Base-by-base conservation (phyloP, 1,140 invertebrate genomes). In the Sitodiplosis mosellana region DNA sequence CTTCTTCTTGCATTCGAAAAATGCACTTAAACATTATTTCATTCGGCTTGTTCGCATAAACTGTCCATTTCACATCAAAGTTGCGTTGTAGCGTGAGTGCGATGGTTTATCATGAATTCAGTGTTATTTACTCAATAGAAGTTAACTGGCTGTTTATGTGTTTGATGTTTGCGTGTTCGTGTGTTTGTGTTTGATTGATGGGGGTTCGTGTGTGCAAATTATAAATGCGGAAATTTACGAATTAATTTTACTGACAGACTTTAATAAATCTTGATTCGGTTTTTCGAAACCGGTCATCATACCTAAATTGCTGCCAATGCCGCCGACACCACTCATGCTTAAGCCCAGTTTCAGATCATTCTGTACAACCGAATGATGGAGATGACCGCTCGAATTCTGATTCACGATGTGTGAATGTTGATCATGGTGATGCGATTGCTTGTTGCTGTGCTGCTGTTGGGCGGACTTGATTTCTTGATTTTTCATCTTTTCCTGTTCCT, bases 401-500 rank as follows among this genome's bases (percentile, higher is more conserved):
- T 63, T 60, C 49, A 70, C 67, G 58, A 71, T 71, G 45, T 61
- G 63, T 60, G 60, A 54, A 56, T 65, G 67, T 69, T 70, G 57
- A 65, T 71, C 64, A 56, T 65, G 67, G 68, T 70, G 57, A 61
- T 68, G 58, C 56, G 52, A 66, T 55, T 44, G 65, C 53, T 49
- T 66, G 55, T 53, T 67, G 52, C 20, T 67, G 63, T 68, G 69
- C 55, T 78, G 77, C 62, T 83, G 72, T 62, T 83, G 81, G 48
- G 79, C 78, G 61, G 83, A 81, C 64, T 85, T 86, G 66, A 84
- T 81, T 62, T 88, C 83, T 66, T 88, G 83, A 56, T 87, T 84
- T 66, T 89, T 89, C 72, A 88, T 82, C 62, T 83, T 74, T 55
- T 90, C 86, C 60, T 90, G 86, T 60, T 92, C 88, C 61, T 90